Conservation (phyloP, 2,888 invertebrate genomes). For the Gari tellinella region DNA sequence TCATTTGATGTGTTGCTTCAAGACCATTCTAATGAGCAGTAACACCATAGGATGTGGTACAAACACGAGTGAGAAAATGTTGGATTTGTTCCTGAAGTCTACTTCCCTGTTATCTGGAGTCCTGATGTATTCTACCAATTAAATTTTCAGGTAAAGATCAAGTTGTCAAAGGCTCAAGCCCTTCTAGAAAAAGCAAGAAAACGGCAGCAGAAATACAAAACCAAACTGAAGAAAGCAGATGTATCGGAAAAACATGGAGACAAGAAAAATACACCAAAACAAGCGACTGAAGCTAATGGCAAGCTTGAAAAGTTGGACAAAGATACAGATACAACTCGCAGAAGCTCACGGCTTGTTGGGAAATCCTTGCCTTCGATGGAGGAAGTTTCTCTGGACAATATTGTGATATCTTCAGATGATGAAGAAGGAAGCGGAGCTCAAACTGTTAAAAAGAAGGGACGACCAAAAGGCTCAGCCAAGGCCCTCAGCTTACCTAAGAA, state of each 20-base stretch:
- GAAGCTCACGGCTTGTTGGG: conserved; percentile 43
- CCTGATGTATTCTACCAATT: too few relatives aligned
- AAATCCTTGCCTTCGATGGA: conserved; percentile 50
- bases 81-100: too few relatives aligned
- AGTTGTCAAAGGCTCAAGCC: conserved; percentile 59
- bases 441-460: conserved; percentile 13
- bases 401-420: conserved; percentile 53
- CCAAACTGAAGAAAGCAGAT: conserved; percentile 11
- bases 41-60: too few relatives aligned
- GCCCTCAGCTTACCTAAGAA: too few relatives aligned
- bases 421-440: conserved; percentile 10
- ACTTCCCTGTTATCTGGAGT: too few relatives aligned
- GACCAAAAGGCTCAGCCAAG: too few relatives aligned
- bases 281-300: conserved; percentile 1
- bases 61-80: too few relatives aligned
- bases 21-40: too few relatives aligned
- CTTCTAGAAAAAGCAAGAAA: conserved; percentile 68
- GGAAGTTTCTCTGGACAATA: conserved; percentile 51
- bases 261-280: conserved; percentile 32
- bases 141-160: conserved; percentile 36
- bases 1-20: too few relatives aligned
- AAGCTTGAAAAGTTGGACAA: not conserved
- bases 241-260: not conserved
- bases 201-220: conserved; percentile 35
- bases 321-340: conserved; percentile 19